Evolutionary conservation across 2,797 vertebrate genomes (phyloP), one percentile per base, ranked within the genome.

Genomic region (Acestrorhynchus altus): DNA sequence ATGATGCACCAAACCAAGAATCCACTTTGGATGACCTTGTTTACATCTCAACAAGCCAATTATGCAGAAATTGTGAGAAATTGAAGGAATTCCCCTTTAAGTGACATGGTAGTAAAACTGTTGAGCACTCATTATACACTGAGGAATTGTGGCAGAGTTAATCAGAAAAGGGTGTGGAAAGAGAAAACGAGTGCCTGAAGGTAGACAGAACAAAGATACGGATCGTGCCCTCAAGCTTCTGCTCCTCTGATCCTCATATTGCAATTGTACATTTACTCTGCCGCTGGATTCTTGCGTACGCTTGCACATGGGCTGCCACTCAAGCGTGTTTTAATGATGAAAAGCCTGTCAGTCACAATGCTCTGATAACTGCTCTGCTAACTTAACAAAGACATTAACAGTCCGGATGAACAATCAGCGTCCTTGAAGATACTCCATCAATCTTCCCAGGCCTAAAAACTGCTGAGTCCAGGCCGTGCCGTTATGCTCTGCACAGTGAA

Each of bases 381-480:
- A 61, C 57, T 57, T 84, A 82, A 84, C 83, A 82, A 82, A 84
- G 83, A 84, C 78, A 82, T 84, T 82, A 80, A 65, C 61, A 64
- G 78, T 72, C 74, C 63, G 74, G 46, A 35, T 70, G 46, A 82
- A 74, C 70, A 74, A 84, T 80, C 74, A 44, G 35, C 67, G 72
- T 74, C 80, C 74, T 79, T 84, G 67, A 60, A 73, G 66, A 64
- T 76, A 35, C 74, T 39, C 71, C 82, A 78, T 85, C 84, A 80
- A 76, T 85, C 82, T 76, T 72, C 15, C 15, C 31, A 6, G 49
- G 26, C 67, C 69, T n/a, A 26, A 76, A 79, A 81, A 78, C 65
- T 63, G 71, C 63, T 22, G 61, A 79, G 74, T 61, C 54, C 67
- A 40, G 42, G 39, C 39, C 20, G 22, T 12, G 46, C 8, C 24